Percentiles rank a stretch among this genome's conserved stretches.
Evolutionary conservation across 2,113 vertebrate genomes (phyloP).

Genomic region (Gorsachius goisagi): DNA sequence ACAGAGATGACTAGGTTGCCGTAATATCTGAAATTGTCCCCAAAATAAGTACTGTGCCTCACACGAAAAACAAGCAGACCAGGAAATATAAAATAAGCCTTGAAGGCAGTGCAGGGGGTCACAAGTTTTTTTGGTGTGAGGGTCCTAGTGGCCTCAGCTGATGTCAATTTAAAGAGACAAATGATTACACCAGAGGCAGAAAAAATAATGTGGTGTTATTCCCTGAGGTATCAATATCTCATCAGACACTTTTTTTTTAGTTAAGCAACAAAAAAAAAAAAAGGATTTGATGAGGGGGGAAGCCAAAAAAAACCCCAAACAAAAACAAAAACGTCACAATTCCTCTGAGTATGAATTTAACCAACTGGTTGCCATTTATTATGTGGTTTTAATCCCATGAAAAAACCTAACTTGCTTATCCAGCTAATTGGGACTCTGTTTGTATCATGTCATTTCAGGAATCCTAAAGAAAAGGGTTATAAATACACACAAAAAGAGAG

Average conservation of each 20-base stretch:
- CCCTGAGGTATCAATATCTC: not conserved
- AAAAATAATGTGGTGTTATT: slow-evolving; percentile 42
- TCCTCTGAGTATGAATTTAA: not conserved
- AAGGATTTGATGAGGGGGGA: not conserved
- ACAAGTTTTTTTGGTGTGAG: slow-evolving; percentile 21
- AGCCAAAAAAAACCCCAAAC: not conserved
- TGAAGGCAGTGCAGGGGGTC: not conserved
- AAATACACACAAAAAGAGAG: not conserved
- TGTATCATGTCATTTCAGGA: slow-evolving; percentile 13
- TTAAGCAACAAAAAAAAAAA: not conserved
- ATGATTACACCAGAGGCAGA: slow-evolving; percentile 9
- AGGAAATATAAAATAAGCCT: slow-evolving; percentile 12
- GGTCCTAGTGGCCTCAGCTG: not conserved
- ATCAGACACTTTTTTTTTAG: not conserved
- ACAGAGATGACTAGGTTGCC: not conserved
- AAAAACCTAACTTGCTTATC: slow-evolving; percentile 1
- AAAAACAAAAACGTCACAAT: not conserved
- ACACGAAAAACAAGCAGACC: not conserved
- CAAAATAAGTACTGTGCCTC: not conserved
- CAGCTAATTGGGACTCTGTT: slow-evolving; percentile 25
- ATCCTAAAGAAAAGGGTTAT: not conserved
- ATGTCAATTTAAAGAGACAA: slow-evolving; percentile 54
- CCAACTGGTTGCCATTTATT: not conserved
- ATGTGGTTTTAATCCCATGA: not conserved
- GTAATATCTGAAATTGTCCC: not conserved